These are phyloP conservation scores for Malaclemys terrapin DNA, from an alignment of 2,113 vertebrate species.

Conservation along the genomic window DNA sequence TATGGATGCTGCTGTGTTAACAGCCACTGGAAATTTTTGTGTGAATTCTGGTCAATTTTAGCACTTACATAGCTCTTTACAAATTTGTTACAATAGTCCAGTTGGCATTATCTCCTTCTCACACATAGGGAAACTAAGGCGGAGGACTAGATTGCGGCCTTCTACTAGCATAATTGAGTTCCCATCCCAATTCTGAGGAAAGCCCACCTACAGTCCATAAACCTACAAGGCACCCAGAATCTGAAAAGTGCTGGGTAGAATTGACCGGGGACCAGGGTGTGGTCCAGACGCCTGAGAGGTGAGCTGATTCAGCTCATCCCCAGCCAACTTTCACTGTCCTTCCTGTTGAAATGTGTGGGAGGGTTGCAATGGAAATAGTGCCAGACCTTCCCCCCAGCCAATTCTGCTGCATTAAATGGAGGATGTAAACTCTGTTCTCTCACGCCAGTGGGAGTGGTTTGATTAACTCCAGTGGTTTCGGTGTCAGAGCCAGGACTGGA, in stretches of 20 bases:
- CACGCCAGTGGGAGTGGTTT: conserved; percentile 31
- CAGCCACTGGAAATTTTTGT: background rate
- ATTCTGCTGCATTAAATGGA: background rate
- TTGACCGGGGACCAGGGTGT: conserved; percentile 47
- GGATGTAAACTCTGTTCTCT: conserved; percentile 16
- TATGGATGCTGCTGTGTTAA: accelerated
- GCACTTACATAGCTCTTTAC: background rate
- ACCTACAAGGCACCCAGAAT: conserved; percentile 13
- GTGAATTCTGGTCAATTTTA: background rate
- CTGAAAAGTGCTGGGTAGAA: conserved; percentile 53
- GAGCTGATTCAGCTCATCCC: conserved; percentile 71
- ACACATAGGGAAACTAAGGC: background rate
- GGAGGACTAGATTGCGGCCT: background rate
- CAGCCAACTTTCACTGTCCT: conserved; percentile 71
- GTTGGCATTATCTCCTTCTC: background rate
- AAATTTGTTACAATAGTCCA: background rate
- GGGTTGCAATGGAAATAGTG: conserved; percentile 31
- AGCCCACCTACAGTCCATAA: background rate
- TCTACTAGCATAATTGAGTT: background rate
- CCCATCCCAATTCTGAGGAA: accelerated
- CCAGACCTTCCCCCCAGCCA: conserved; percentile 51
- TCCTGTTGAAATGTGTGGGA: conserved; percentile 64
- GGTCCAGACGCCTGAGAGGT: conserved; percentile 5
- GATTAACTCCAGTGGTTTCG: conserved; percentile 25
- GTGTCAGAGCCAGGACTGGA: background rate